Conservation (phyloP, 1,140 invertebrate species). For the Drosophila pseudoobscura region DNA sequence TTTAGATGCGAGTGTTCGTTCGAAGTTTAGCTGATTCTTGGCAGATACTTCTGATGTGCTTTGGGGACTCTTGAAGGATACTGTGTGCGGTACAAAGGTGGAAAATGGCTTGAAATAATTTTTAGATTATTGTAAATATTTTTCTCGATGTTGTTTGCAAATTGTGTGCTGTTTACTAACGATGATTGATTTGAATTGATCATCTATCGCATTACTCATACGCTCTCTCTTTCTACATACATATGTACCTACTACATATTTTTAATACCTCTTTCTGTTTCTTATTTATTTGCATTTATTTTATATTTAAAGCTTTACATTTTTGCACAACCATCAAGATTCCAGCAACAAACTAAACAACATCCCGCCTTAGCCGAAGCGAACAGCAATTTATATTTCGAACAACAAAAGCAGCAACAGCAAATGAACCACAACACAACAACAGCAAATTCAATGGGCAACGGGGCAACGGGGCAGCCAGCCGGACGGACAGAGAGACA, state of each 20-base stretch:
- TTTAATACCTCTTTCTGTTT: not conserved
- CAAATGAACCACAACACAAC: slow-evolving; percentile 24
- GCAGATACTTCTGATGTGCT: no score
- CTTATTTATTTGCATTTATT: slow-evolving; percentile 43
- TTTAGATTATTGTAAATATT: no score
- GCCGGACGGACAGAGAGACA: no score
- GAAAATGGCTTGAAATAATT: no score
- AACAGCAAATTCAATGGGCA: slow-evolving; percentile 35
- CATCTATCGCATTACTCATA: not conserved
- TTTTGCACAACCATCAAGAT: slow-evolving; percentile 61
- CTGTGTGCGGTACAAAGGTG: not conserved
- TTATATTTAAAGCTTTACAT: slow-evolving; percentile 65
- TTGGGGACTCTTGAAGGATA: not conserved
- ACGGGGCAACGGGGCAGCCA: not conserved
- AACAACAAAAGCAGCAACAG: slow-evolving; percentile 45
- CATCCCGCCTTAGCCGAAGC: slow-evolving; percentile 5
- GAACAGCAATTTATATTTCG: slow-evolving; percentile 56
- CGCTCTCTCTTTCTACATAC: not conserved
- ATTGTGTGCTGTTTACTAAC: no score
- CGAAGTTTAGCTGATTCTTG: no score
- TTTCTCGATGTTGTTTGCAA: no score
- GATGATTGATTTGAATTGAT: no score
- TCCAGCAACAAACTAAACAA: slow-evolving; percentile 7
- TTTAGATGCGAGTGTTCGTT: no score
- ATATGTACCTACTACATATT: not conserved